Base-by-base conservation (phyloP, 2,797 vertebrate genomes). In the Notolabrus celidotus region DNA sequence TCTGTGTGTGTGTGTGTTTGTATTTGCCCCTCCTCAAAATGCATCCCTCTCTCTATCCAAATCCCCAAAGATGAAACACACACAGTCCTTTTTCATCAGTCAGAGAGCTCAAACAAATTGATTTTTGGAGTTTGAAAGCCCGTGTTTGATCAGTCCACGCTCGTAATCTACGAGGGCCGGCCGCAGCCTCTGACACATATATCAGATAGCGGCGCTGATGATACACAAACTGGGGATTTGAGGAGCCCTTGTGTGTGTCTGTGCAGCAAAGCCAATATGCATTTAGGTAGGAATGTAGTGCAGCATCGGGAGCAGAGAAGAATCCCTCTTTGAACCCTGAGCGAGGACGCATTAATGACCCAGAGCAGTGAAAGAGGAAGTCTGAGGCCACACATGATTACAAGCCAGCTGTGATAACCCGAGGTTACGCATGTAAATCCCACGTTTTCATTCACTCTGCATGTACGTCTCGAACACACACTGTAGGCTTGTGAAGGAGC, bases 61-160 rank as follows among this genome's bases (percentile, higher is more conserved):
- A 80, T 74, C 70, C 69, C 64, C 61, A 52, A 78, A 81, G 74
- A 76, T 34, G 64, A 83, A 79, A 64, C 56, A 67, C 65, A 75
- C 65, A 71, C 69, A 43, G 14, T 45, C 49, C 25, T 19, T 57
- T 84, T 76, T 60, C 69, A 80, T 86, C 80, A 69, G 78, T 83
- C 71, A 69, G 56, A 79, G 45, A 51, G 71, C 72, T 82, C 77
- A 84, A 77, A 79, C 75, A 78, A 76, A 89, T 90, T 45, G 82
- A 89, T 86, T 86, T 85, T 19, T 74, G 27, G 45, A 47, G 64
- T 80, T 83, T 60, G 57, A 75, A 70, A 62, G 60, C 42, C 27
- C 3, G 33, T 62, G 80, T 86, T 82, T 66, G 81, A 86, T 79
- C 75, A 1, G 57, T 19, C 27, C 14, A 4, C 0, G 3, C 14